phyloP scores from a whole-genome alignment of 2,113 vertebrate genomes.

The Eublepharis macularius region DNA sequence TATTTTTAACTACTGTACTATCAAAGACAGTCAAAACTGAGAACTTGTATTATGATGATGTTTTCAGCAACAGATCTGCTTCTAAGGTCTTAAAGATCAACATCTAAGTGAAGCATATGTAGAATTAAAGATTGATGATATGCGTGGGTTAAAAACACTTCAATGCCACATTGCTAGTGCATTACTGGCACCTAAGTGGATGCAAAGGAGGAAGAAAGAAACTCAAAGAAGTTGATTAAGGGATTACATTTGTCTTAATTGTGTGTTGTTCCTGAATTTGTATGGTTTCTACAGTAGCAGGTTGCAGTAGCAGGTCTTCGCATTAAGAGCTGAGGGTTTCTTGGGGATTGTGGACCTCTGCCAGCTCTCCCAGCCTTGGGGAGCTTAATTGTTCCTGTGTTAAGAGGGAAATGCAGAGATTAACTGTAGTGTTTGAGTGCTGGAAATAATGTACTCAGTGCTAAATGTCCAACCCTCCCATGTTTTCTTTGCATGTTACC shows the following conservation, averaged over 20 bases:
- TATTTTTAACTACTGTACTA: background rate
- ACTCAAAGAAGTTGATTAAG: background rate
- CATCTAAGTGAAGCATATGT: background rate
- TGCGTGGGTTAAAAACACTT: background rate
- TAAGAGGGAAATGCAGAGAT: background rate
- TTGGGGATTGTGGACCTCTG: background rate
- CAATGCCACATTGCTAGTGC: background rate
- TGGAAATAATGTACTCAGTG: background rate
- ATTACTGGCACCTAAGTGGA: background rate
- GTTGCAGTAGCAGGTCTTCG: background rate
- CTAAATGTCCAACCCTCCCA: background rate
- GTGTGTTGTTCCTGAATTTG: background rate
- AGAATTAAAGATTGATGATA: background rate
- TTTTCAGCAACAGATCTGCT: conserved; percentile 2
- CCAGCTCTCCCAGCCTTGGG: background rate
- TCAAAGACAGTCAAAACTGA: background rate
- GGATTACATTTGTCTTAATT: background rate
- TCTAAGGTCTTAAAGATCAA: background rate
- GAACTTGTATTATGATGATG: background rate
- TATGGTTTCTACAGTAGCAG: background rate
- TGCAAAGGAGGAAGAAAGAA: background rate
- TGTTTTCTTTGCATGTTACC: background rate
- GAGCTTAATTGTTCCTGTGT: background rate
- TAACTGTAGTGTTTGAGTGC: background rate
- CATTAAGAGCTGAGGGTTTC: background rate